Conservation (phyloP, 2,888 invertebrate genomes). For the Galerucella pusilla region DNA sequence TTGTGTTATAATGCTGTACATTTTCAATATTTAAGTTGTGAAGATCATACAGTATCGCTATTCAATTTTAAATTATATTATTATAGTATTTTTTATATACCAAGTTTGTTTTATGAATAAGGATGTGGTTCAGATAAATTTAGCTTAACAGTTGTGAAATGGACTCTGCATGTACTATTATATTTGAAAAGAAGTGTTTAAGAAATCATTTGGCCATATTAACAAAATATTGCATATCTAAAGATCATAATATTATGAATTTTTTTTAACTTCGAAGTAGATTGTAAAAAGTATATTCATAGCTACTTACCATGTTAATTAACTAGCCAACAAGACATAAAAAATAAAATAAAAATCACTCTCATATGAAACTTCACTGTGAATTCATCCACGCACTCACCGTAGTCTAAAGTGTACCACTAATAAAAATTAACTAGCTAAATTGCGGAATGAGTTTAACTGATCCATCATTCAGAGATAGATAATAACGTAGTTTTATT, state of each 20-base stretch:
- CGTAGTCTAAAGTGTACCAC: conserved; percentile 39
- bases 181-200: not conserved
- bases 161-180: too few relatives aligned
- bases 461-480: conserved; percentile 42
- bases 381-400: conserved; percentile 37
- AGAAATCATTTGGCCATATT: not conserved
- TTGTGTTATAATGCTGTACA: too few relatives aligned
- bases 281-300: not conserved
- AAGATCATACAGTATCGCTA: too few relatives aligned
- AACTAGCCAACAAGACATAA: conserved; percentile 7
- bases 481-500: conserved; percentile 14
- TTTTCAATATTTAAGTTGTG: too few relatives aligned
- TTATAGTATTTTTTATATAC: too few relatives aligned
- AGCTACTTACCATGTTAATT: conserved; percentile 21
- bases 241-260: not conserved
- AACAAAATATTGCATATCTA: not conserved
- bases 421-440: conserved; percentile 56
- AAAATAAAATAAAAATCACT: conserved; percentile 26
- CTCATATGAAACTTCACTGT: conserved; percentile 31
- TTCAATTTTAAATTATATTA: too few relatives aligned
- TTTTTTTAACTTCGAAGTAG: not conserved
- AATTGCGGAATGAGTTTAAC: conserved; percentile 54
- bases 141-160: too few relatives aligned
- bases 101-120: too few relatives aligned
- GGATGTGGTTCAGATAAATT: too few relatives aligned